Percentiles rank a stretch among this genome's conserved stretches.
These are phyloP conservation scores for Microchrysa polita DNA, from an alignment of 2,888 invertebrate species.

Conservation along the genomic window DNA sequence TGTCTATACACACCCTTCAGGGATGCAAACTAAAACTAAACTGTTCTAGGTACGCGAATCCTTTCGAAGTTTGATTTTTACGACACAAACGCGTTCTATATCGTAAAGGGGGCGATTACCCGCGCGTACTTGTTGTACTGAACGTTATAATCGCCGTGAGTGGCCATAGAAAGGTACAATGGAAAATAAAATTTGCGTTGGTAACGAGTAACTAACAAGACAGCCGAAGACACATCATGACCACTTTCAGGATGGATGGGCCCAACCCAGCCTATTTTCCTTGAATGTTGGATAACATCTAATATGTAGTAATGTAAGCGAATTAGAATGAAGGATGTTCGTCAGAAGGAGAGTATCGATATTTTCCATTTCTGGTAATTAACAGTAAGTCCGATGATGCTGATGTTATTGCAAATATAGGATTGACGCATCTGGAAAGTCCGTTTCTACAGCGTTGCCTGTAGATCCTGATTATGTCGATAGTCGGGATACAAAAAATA, in stretches of 20 bases:
- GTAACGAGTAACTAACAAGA: conserved; percentile 27
- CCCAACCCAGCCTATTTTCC: conserved; percentile 3
- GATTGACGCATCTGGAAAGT: too few species aligned
- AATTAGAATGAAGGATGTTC: neutral
- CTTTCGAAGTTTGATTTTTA: conserved; percentile 29
- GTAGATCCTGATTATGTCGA: too few species aligned
- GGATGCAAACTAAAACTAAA: conserved; percentile 11
- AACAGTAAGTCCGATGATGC: too few species aligned
- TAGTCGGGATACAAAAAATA: too few species aligned
- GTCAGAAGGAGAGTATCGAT: too few species aligned
- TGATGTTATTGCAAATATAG: too few species aligned
- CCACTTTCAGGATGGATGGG: neutral
- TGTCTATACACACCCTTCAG: conserved; percentile 38
- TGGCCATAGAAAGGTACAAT: conserved; percentile 18
- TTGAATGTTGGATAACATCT: neutral
- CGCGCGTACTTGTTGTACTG: conserved; percentile 1
- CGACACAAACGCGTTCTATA: neutral
- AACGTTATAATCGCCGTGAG: conserved; percentile 1
- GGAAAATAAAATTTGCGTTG: conserved; percentile 15
- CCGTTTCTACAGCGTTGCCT: too few species aligned
- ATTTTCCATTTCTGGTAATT: too few species aligned
- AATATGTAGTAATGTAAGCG: neutral
- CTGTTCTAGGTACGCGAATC: conserved; percentile 20
- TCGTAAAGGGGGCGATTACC: neutral
- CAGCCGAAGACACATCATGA: conserved; percentile 23